Percentiles rank a stretch among this genome's conserved stretches.
Evolutionary conservation across 1,140 invertebrate genomes (phyloP).

Genomic region (Microplitis demolitor): DNA sequence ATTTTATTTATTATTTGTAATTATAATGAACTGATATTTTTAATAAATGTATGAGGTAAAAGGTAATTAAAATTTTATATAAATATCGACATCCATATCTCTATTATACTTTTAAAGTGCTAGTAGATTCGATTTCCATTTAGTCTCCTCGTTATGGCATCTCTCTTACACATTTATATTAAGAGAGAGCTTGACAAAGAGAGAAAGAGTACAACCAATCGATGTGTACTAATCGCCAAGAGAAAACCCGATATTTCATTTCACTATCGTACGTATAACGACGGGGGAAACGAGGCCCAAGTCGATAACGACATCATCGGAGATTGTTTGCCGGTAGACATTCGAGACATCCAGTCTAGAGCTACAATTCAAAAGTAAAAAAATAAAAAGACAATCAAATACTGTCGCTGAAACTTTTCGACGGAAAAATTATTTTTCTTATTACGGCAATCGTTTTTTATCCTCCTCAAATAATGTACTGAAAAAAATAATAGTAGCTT

Average conservation of each 20-base stretch:
- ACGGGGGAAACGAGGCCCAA: not conserved
- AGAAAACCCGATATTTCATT: constrained; percentile 3
- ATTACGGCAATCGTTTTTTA: no score
- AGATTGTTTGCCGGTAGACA: not conserved
- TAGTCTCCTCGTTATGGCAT: not conserved
- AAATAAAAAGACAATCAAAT: no score
- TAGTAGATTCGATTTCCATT: not conserved
- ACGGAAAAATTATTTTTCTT: no score
- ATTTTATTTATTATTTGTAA: not conserved
- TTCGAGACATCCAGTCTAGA: no score
- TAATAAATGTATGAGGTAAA: not conserved
- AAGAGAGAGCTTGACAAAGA: no score
- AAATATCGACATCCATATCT: not conserved
- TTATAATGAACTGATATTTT: not conserved
- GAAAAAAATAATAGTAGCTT: no score
- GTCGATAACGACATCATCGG: constrained; percentile 2
- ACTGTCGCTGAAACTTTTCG: no score
- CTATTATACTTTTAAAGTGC: not conserved
- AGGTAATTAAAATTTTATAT: not conserved
- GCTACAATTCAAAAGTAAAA: no score
- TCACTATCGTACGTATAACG: constrained; percentile 1
- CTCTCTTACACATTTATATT: no score
- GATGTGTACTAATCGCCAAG: not conserved
- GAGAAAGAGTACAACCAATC: not conserved
- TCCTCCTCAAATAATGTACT: no score